Evolutionary conservation across 1,140 invertebrate genomes (phyloP).

Genomic region (Samia ricini): DNA sequence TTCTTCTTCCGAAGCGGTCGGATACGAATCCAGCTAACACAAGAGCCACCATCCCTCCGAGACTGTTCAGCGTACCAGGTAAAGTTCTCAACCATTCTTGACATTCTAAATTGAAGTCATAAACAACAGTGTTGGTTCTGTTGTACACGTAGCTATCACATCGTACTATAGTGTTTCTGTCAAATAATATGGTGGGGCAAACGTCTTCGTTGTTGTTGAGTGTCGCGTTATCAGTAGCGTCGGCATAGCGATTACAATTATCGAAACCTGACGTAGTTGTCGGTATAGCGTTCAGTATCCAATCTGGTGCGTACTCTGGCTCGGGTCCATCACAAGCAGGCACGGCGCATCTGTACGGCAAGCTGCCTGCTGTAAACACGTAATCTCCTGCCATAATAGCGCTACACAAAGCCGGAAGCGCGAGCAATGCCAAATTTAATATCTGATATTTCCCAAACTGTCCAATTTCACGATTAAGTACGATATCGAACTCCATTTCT

Average conservation of each 20-base stretch:
- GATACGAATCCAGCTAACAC: slow-evolving; percentile 58
- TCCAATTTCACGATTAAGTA: slow-evolving; percentile 53
- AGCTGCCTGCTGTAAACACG: slow-evolving; percentile 54
- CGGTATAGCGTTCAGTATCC: slow-evolving; percentile 58
- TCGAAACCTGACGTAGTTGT: slow-evolving; percentile 45
- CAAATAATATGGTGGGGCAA: slow-evolving; percentile 47
- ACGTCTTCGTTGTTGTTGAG: slow-evolving; percentile 18
- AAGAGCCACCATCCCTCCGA: slow-evolving; percentile 56
- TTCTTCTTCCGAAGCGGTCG: slow-evolving; percentile 54
- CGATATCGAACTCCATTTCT: slow-evolving; percentile 45
- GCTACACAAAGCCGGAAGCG: slow-evolving; percentile 43
- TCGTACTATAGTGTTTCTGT: slow-evolving; percentile 41
- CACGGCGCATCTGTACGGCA: slow-evolving; percentile 54
- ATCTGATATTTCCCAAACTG: slow-evolving; percentile 61
- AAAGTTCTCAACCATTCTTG: slow-evolving; percentile 61
- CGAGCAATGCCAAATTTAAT: slow-evolving; percentile 45
- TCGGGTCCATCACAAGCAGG: slow-evolving; percentile 49
- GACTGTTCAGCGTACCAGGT: slow-evolving; percentile 58
- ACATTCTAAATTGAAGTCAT: slow-evolving; percentile 62
- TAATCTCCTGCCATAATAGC: slow-evolving; percentile 63
- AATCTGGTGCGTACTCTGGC: slow-evolving; percentile 49
- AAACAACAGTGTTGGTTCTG: slow-evolving; percentile 58
- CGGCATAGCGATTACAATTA: slow-evolving; percentile 50
- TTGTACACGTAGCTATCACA: slow-evolving; percentile 57
- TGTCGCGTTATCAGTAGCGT: slow-evolving; percentile 24